Evolutionary conservation across 2,888 invertebrate genomes (phyloP).

Genomic region (Agriopis aurantiaria): DNA sequence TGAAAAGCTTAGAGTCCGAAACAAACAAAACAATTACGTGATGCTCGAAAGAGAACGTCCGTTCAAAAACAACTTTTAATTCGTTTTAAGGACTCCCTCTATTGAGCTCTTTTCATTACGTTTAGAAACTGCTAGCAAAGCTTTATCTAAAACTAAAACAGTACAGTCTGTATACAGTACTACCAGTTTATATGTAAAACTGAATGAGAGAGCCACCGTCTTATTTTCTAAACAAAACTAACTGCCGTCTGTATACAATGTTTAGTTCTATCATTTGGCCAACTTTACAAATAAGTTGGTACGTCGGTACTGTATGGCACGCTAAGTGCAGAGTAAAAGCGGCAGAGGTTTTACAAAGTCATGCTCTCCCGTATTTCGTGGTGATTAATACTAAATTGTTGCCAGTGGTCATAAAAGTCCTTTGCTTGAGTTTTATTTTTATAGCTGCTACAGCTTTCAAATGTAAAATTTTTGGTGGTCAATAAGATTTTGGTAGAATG

Average conservation of each 20-base stretch:
- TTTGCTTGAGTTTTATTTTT: constrained; percentile 8
- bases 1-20: not conserved
- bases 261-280: not conserved
- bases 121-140: constrained; percentile 6
- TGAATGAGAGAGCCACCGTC: not conserved
- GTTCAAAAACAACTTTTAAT: constrained; percentile 38
- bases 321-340: not conserved
- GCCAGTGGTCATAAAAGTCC: not conserved
- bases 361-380: not conserved
- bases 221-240: not conserved
- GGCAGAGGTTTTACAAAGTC: constrained; percentile 5
- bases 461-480: not conserved
- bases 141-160: constrained; percentile 6
- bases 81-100: not conserved
- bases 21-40: constrained; percentile 24
- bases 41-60: constrained; percentile 29
- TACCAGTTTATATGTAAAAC: not conserved
- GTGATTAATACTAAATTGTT: constrained; percentile 10
- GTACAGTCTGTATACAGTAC: not conserved
- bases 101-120: constrained; percentile 2
- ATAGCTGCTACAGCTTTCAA: not conserved
- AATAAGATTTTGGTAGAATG: not conserved
- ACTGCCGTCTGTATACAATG: not conserved
- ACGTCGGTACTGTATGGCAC: not conserved
- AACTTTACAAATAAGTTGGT: not conserved